Conservation (phyloP, 2,113 vertebrate species). For the Pimephales promelas region DNA sequence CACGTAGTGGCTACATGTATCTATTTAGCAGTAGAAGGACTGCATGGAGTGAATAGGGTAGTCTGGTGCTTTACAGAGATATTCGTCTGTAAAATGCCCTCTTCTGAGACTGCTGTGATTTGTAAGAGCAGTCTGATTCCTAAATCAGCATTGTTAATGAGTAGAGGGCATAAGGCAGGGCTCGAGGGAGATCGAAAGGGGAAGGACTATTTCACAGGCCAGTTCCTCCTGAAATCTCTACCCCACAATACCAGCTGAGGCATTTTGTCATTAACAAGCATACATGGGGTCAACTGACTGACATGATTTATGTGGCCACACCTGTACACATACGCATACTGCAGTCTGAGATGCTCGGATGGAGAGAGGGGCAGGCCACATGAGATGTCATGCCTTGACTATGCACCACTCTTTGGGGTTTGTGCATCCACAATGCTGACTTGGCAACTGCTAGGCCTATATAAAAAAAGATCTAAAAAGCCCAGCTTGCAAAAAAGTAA, state of each 20-base stretch:
- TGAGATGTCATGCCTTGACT: background rate
- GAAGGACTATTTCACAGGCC: constrained; percentile 41
- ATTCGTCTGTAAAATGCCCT: background rate
- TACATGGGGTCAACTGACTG: background rate
- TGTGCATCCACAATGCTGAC: constrained; percentile 16
- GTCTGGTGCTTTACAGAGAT: background rate
- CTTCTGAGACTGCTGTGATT: background rate
- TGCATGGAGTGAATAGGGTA: background rate
- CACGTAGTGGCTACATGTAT: background rate
- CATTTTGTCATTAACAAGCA: constrained; percentile 18
- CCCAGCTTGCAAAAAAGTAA: background rate
- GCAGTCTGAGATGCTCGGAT: constrained; percentile 30
- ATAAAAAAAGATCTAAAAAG: background rate
- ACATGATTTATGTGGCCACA: constrained; percentile 40
- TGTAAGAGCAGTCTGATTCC: background rate
- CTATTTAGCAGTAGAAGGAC: background rate
- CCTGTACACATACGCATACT: constrained; percentile 12
- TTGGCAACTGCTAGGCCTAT: background rate
- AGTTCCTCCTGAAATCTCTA: constrained; percentile 34
- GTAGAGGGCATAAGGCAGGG: background rate
- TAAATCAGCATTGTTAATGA: constrained; percentile 1
- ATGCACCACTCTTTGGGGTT: background rate
- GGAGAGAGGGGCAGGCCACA: background rate
- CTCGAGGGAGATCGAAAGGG: background rate
- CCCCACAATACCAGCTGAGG: constrained; percentile 52